Evolutionary conservation across 2,797 vertebrate genomes (phyloP), one percentile per base, ranked within the genome.

Genomic region (Australoheros facetus): DNA sequence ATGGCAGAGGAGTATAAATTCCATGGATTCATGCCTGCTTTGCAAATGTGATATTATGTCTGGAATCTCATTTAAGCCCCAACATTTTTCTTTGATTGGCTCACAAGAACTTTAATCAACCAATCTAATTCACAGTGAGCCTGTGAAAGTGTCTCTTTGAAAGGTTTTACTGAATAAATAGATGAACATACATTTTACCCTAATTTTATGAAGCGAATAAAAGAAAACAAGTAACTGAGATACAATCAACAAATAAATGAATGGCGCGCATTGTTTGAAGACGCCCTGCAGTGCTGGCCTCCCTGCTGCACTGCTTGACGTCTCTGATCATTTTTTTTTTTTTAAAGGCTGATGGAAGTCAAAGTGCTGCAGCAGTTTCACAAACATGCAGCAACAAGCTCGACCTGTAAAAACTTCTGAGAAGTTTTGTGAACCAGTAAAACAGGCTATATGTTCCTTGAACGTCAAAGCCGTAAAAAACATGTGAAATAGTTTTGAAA

Each of bases 381-480:
- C 54, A 42, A 76, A 66, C 62, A 45, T 37, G 70, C 70, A 77
- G 19, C 64, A 69, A 69, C 64, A 69, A 69, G 71, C 80, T 54
- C 42, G 30, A 53, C 75, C 16, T 69, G 26, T 30, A 69, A 51
- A 69, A n/a, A 7, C 26, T 13, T 16, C 19, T 19, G 48, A 60
- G 70, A 55, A 48, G 3, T 1, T 56, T 10, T 13, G 51, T 19
- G 21, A 64, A 59, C 62, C 17, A 3, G 30, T 71, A 64, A 66
- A 78, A 56, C 73, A 8, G 13, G 23, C 21, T 9, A 0, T 1
- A 11, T 19, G 28, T 16, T 37, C 21, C 34, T 73, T 30, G 26
- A 23, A 69, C 30, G 6, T 19, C 32, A 14, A 66, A 66, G 45
- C 28, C 21, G n/a, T 59, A 37, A 21, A 55, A 45, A 57, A 42